phyloP scores from a whole-genome alignment of 2,888 invertebrate genomes.

The Apodemia duryi region DNA sequence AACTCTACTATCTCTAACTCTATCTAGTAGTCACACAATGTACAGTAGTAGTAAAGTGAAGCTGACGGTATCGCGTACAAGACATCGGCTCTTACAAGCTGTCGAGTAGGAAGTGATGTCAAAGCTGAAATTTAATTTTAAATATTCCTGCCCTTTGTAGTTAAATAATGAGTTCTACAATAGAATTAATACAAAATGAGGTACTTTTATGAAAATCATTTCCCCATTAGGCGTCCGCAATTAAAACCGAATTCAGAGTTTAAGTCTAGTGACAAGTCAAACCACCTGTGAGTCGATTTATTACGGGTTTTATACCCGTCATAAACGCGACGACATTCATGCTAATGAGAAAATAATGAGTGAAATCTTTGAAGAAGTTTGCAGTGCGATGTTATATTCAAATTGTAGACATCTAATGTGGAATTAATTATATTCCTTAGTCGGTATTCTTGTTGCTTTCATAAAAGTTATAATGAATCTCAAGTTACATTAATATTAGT shows the following conservation, averaged over 20 bases:
- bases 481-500: not conserved
- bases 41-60: too few relatives aligned
- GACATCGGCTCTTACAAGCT: too few relatives aligned
- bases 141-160: not conserved
- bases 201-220: constrained; percentile 27
- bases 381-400: constrained; percentile 3
- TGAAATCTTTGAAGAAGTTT: constrained; percentile 11
- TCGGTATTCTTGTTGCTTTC: constrained; percentile 2
- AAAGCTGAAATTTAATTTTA: not conserved
- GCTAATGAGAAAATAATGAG: constrained; percentile 10
- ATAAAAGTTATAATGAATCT: not conserved
- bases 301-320: constrained; percentile 34
- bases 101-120: too few relatives aligned
- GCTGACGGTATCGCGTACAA: too few relatives aligned
- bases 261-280: constrained; percentile 39
- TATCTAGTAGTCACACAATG: too few relatives aligned
- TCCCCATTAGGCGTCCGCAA: constrained; percentile 29
- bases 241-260: constrained; percentile 29
- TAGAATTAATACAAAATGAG: constrained; percentile 2
- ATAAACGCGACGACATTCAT: constrained; percentile 27
- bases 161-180: constrained; percentile 4
- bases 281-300: constrained; percentile 49
- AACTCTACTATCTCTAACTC: too few relatives aligned
- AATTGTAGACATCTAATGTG: constrained; percentile 11
- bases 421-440: constrained; percentile 9